phyloP scores from a whole-genome alignment of 1,140 invertebrate species.

The Linepithema humile region DNA sequence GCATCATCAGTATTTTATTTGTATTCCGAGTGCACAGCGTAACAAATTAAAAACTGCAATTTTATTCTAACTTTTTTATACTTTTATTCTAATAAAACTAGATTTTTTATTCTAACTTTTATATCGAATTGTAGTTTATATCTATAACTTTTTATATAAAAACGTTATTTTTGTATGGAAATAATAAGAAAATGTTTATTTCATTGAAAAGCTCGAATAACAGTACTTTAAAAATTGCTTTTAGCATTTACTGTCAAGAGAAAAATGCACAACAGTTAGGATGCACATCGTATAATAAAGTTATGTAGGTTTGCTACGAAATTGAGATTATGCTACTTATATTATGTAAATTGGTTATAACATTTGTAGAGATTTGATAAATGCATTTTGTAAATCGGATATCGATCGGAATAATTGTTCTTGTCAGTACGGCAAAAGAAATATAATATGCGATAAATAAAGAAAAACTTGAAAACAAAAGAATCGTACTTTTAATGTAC shows the following conservation, averaged over 20 bases:
- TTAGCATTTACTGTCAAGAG: neutral
- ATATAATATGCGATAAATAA: slow-evolving; percentile 33
- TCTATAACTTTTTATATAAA: too few relatives aligned
- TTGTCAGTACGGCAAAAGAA: neutral
- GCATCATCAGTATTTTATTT: too few relatives aligned
- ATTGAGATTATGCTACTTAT: slow-evolving; percentile 40
- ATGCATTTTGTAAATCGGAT: slow-evolving; percentile 20
- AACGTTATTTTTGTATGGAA: too few relatives aligned
- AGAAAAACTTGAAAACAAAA: slow-evolving; percentile 10
- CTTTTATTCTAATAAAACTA: too few relatives aligned
- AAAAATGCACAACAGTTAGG: slow-evolving; percentile 24
- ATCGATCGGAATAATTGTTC: neutral
- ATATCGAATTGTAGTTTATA: too few relatives aligned
- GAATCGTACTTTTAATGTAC: neutral
- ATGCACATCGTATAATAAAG: neutral
- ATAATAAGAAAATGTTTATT: too few relatives aligned
- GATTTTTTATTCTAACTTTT: too few relatives aligned
- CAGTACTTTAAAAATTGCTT: too few relatives aligned
- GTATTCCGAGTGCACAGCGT: too few relatives aligned
- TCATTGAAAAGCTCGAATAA: too few relatives aligned
- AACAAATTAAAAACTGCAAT: too few relatives aligned
- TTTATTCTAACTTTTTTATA: too few relatives aligned
- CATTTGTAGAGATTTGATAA: slow-evolving; percentile 39
- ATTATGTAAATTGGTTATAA: slow-evolving; percentile 1
- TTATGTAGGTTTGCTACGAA: neutral